Evolutionary conservation across 2,113 vertebrate species (phyloP).

Genomic region (Setophaga coronata): DNA sequence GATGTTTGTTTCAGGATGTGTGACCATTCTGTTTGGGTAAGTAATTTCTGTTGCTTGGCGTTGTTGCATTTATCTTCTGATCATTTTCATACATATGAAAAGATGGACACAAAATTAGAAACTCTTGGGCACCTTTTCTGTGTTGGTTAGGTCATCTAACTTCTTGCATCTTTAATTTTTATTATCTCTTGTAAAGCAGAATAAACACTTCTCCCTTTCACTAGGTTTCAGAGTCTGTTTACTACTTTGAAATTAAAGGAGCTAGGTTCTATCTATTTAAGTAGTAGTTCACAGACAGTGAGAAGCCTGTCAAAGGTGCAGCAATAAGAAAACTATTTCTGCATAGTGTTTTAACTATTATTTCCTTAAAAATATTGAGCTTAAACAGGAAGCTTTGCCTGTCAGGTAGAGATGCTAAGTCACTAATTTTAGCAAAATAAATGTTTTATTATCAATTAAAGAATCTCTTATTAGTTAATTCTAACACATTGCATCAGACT

Average conservation of each 20-base stretch:
- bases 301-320: not conserved
- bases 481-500: not conserved
- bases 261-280: not conserved
- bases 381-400: not conserved
- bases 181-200: not conserved
- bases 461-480: not conserved
- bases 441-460: not conserved
- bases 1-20: slow-evolving; percentile 86
- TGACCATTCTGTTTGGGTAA: slow-evolving; percentile 93
- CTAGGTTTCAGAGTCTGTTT: not conserved
- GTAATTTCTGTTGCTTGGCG: slow-evolving; percentile 34
- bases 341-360: not conserved
- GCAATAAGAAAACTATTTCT: not conserved
- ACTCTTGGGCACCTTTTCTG: not conserved
- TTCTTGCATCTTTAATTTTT: not conserved
- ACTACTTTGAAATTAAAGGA: not conserved
- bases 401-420: not conserved
- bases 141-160: not conserved
- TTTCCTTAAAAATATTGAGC: not conserved
- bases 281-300: not conserved
- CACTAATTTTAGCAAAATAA: not conserved
- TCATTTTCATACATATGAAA: not conserved
- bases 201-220: not conserved
- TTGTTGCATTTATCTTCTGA: not conserved
- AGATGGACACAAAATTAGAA: not conserved